A percentile compares a stretch with the other conserved stretches of the same genome.
Evolutionary conservation across 2,113 vertebrate genomes (phyloP).

Genomic region (Rhineura floridana): DNA sequence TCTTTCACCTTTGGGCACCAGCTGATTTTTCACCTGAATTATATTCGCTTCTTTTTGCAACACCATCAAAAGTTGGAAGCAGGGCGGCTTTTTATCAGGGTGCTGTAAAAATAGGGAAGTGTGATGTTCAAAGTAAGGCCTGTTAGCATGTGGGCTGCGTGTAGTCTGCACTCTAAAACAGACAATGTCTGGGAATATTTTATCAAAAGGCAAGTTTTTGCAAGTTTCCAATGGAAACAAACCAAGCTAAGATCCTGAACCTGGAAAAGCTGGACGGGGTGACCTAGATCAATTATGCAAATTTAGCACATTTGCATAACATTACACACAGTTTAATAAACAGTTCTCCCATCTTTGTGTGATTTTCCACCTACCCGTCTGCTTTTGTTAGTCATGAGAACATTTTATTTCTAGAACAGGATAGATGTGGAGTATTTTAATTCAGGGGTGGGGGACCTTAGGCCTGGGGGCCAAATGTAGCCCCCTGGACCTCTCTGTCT

Average conservation of each 20-base stretch:
- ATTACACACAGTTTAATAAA: neutral
- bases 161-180: neutral
- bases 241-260: neutral
- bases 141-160: neutral
- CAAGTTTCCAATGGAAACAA: neutral
- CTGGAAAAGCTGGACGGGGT: neutral
- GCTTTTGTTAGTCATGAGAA: neutral
- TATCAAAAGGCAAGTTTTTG: neutral
- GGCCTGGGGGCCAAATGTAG: too few species aligned
- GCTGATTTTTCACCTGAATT: conserved; percentile 1
- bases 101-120: neutral
- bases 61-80: neutral
- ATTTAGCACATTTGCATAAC: neutral
- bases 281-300: neutral
- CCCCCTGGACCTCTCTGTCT: too few species aligned
- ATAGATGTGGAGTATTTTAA: neutral
- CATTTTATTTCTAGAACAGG: neutral
- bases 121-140: neutral
- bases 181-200: neutral
- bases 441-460: too few species aligned
- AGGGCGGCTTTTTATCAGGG: neutral
- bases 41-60: neutral
- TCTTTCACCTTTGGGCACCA: neutral
- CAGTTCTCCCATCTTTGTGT: rapidly evolving
- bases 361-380: neutral